phyloP scores from a whole-genome alignment of 92 coral and sea anemone genomes.

The Isaurus tuberculatus region DNA sequence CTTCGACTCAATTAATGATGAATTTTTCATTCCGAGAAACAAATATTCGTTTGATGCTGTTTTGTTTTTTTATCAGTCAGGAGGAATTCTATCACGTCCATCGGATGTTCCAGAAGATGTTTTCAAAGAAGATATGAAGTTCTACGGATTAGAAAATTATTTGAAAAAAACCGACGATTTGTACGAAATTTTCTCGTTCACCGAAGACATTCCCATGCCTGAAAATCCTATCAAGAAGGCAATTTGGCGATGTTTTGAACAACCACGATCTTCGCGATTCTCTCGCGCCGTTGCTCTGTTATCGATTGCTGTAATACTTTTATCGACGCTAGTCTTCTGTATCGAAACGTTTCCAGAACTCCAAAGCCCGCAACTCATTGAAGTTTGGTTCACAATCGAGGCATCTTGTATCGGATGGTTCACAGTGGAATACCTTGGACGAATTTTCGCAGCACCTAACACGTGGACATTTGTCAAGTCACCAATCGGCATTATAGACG shows the following conservation, averaged over 20 bases:
- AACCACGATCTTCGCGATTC: conserved; percentile 76
- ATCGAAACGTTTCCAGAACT: conserved; percentile 81
- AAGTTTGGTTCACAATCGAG: conserved; percentile 81
- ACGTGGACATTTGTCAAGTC: conserved; percentile 68
- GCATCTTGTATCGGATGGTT: conserved; percentile 83
- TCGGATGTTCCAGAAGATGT: conserved; percentile 75
- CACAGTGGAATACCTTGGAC: conserved; percentile 74
- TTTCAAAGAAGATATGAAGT: conserved; percentile 77
- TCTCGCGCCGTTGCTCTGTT: conserved; percentile 76
- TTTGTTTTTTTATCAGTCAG: conserved; percentile 91
- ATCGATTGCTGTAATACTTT: conserved; percentile 71
- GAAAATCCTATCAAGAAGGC: conserved; percentile 61
- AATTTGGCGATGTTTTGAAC: conserved; percentile 85
- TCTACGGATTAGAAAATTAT: conserved; percentile 67
- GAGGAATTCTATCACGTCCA: conserved; percentile 92
- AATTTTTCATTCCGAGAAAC: conserved; percentile 77
- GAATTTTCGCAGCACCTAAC: conserved; percentile 74
- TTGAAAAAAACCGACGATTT: conserved; percentile 14
- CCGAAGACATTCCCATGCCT: conserved; percentile 55
- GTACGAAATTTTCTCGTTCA: conserved; percentile 21
- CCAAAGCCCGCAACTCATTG: conserved; percentile 24
- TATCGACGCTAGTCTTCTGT: conserved; percentile 84
- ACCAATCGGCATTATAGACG: conserved; percentile 83
- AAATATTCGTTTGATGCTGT: conserved; percentile 87
- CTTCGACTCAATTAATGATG: conserved; percentile 69